Percentiles rank a stretch among this genome's conserved stretches.
Conservation (phyloP, 2,113 vertebrate species). For the Microcebus griseorufus region DNA sequence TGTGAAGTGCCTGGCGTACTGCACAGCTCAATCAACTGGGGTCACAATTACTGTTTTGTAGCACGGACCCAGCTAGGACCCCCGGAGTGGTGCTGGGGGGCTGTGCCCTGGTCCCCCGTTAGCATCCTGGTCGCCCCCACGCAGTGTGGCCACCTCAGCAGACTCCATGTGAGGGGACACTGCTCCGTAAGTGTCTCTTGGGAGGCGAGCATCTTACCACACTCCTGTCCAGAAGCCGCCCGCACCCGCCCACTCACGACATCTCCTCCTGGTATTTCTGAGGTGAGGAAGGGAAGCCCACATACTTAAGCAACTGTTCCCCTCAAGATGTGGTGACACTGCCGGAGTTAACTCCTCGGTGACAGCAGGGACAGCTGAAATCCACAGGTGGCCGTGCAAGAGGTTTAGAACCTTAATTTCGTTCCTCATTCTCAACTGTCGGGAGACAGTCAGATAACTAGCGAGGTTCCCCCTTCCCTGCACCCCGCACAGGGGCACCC, state of each 20-base stretch:
- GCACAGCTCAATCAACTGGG: rapidly evolving
- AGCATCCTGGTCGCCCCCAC: not conserved
- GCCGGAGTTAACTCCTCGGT: not conserved
- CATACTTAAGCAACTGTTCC: not conserved
- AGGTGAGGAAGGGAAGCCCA: not conserved
- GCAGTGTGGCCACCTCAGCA: not conserved
- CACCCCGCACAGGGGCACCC: rapidly evolving
- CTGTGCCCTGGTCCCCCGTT: too few relatives aligned
- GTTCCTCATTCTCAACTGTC: not conserved
- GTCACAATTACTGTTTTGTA: not conserved
- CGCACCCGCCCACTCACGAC: not conserved
- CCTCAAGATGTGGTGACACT: not conserved
- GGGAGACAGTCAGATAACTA: not conserved
- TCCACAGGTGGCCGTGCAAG: not conserved
- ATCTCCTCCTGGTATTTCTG: slow-evolving; percentile 31
- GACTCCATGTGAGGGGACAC: not conserved
- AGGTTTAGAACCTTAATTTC: not conserved
- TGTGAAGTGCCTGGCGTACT: not conserved
- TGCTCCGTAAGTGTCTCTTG: not conserved
- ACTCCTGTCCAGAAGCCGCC: not conserved
- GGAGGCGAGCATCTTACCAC: not conserved
- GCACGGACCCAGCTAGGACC: not conserved
- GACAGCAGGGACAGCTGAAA: not conserved
- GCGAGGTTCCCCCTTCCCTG: not conserved
- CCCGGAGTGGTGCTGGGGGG: not conserved